These are phyloP conservation scores for Rhinopomastus cyanomelas DNA, from an alignment of 2,113 vertebrate species.

Conservation along the genomic window DNA sequence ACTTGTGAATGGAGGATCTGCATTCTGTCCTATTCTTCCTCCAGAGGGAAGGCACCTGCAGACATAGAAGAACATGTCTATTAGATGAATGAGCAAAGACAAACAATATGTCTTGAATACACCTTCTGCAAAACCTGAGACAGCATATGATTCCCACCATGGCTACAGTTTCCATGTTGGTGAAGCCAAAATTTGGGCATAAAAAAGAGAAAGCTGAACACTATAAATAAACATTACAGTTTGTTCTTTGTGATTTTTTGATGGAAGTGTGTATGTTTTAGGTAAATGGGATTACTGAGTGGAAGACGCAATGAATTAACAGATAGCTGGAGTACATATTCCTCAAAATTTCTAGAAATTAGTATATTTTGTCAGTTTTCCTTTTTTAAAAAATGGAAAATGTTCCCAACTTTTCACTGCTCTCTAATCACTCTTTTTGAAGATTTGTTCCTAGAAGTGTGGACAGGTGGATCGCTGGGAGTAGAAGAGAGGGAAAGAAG, in stretches of 20 bases:
- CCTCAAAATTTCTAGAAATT: neutral
- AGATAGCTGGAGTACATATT: fast-evolving
- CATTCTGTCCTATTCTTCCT: neutral
- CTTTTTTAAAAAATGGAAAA: neutral
- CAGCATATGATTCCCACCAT: neutral
- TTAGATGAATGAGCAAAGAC: neutral
- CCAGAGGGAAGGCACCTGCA: neutral
- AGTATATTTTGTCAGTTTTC: neutral
- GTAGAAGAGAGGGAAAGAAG: neutral
- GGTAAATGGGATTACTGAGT: neutral
- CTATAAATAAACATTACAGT: neutral
- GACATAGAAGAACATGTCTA: neutral
- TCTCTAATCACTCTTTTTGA: neutral
- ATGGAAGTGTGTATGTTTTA: neutral
- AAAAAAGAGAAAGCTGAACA: neutral
- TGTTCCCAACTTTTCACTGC: neutral
- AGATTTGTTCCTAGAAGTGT: neutral
- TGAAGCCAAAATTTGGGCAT: neutral
- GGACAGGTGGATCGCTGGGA: neutral
- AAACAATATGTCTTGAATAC: neutral
- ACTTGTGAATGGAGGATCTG: neutral
- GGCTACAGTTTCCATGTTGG: neutral
- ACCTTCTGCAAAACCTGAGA: neutral
- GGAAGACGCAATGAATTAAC: neutral
- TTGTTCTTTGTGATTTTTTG: neutral